phyloP scores from a whole-genome alignment of 2,113 vertebrate species.

The Collichthys lucidus region DNA sequence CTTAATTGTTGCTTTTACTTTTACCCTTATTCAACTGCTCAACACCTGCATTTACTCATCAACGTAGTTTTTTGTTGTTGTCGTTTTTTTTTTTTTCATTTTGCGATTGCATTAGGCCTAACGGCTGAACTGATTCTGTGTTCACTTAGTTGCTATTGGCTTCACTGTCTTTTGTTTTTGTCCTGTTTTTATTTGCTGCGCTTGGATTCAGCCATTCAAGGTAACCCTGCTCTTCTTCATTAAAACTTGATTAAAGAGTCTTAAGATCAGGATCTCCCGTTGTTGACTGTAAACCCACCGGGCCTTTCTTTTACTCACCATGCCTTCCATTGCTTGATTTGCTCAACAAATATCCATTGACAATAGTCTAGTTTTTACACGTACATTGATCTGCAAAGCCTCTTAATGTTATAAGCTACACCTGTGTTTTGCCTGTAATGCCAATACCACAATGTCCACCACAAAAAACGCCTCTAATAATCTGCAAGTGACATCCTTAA shows the following conservation, averaged over 20 bases:
- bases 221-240: constrained; percentile 71
- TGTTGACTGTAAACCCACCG: not conserved
- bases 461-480: not conserved
- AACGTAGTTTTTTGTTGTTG: not conserved
- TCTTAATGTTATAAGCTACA: not conserved
- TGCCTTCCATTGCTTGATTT: not conserved
- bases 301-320: not conserved
- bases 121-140: not conserved
- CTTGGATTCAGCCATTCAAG: constrained; percentile 98
- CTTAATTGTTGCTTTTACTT: not conserved
- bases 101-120: not conserved
- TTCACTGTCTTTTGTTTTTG: constrained; percentile 64
- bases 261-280: not conserved
- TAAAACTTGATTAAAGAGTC: constrained; percentile 1
- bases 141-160: constrained; percentile 26
- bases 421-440: not conserved
- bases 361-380: not conserved
- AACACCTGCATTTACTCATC: not conserved
- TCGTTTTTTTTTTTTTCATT: not conserved
- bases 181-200: constrained; percentile 82
- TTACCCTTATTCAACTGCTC: not conserved
- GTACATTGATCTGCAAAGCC: not conserved
- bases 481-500: not conserved
- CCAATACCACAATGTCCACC: not conserved
- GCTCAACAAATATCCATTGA: not conserved